phyloP scores from a whole-genome alignment of 2,888 invertebrate species.

The Eurytoma californica region DNA sequence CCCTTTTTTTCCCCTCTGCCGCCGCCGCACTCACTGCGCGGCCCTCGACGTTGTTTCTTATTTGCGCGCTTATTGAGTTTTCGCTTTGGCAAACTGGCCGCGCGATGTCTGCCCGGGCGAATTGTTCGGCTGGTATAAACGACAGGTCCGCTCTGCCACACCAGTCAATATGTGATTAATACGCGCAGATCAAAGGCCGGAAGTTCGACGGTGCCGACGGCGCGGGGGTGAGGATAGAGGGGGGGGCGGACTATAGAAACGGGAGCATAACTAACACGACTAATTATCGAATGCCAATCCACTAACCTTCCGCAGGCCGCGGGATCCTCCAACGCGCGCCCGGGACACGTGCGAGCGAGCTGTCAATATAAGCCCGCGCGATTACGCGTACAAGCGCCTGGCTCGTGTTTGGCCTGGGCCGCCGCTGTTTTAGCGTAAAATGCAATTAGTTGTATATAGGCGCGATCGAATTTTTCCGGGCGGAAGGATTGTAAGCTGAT shows the following conservation, averaged over 20 bases:
- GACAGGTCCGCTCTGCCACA: constrained; percentile 35
- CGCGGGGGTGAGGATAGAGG: background rate
- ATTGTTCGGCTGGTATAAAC: constrained; percentile 35
- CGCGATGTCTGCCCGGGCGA: background rate
- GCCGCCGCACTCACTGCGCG: background rate
- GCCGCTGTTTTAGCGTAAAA: constrained; percentile 34
- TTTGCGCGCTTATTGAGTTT: constrained; percentile 46
- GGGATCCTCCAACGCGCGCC: background rate
- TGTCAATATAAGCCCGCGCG: constrained; percentile 34
- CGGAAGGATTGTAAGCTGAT: background rate
- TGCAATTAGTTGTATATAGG: constrained; percentile 37
- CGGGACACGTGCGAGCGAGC: background rate
- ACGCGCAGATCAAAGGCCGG: constrained; percentile 62
- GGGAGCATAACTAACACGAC: constrained; percentile 61
- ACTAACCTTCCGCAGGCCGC: constrained; percentile 51
- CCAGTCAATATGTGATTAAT: constrained; percentile 64
- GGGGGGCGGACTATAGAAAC: constrained; percentile 53
- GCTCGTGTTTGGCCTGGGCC: background rate
- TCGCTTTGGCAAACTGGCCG: constrained; percentile 41
- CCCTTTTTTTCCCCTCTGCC: background rate
- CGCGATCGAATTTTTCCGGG: background rate
- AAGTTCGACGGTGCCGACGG: constrained; percentile 5
- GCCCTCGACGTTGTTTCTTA: constrained; percentile 28
- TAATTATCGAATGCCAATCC: constrained; percentile 68
- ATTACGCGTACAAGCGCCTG: constrained; percentile 22